Evolutionary conservation across 2,113 vertebrate genomes (phyloP).

Genomic region (Cinclus mexicanus): DNA sequence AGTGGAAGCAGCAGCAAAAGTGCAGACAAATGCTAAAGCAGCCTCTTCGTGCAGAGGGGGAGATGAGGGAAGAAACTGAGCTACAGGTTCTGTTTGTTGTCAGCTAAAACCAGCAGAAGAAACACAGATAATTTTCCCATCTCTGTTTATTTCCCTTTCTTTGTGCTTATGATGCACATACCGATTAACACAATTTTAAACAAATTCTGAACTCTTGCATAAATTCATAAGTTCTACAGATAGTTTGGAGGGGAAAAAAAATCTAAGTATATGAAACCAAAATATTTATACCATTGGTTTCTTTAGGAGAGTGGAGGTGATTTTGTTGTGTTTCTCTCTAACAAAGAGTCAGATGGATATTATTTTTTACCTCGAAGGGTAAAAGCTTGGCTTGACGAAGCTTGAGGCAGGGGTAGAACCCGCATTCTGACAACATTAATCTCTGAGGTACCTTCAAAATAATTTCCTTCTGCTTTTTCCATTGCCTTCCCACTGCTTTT

Average conservation of each 20-base stretch:
- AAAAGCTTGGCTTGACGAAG: neutral
- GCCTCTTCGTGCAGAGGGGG: neutral
- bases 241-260: neutral
- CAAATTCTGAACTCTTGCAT: neutral
- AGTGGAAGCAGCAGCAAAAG: conserved; percentile 10
- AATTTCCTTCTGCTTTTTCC: neutral
- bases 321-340: neutral
- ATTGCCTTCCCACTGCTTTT: neutral
- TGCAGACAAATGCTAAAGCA: neutral
- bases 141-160: conserved; percentile 24
- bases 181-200: neutral
- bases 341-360: neutral
- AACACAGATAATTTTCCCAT: neutral
- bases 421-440: neutral
- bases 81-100: conserved; percentile 39
- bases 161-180: neutral
- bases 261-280: neutral
- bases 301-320: neutral
- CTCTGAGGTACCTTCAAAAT: neutral
- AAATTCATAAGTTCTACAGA: neutral
- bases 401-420: neutral
- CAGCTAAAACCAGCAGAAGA: neutral
- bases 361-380: neutral
- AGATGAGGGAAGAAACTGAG: neutral
- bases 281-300: neutral